Base-by-base conservation (phyloP, 2,888 invertebrate species). In the Thecophora atra region DNA sequence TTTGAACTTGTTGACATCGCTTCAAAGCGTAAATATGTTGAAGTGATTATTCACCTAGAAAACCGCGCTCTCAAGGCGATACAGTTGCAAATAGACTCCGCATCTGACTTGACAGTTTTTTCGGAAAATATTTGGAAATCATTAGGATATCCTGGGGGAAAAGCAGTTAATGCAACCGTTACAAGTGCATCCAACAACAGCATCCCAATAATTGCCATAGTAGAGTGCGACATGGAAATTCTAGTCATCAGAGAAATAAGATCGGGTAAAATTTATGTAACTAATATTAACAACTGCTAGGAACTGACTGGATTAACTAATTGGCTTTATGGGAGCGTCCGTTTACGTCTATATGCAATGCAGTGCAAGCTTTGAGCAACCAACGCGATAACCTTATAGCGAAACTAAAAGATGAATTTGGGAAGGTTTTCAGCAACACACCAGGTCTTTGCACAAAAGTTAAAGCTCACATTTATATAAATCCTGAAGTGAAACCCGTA, bases 371-470 rank as follows among this genome's bases (percentile, higher is more conserved):
- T 15, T 58, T 21, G 19, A 47, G 58, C 24, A 58, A 26, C 24
- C 13, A 28, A 58, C n/a, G 58, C 58, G 26, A 11, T 21, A 30
- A 30, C n/a, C 24, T 21, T 21, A 58, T 47, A 47, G 47, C 47
- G 47, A 24, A 65, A 44, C 7, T 65, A 1, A 47, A 65, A 65
- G 44, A 24, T 11, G 65, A 65, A 65, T 65, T 65, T 65, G 44
- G n/a, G 30, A 19, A 15, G 17, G 28, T 47, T 52, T 66, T 66
- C 37, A 30, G 54, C 17, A 42, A 67, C 19, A 37, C 21, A 24
- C 56, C 37, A 30, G 64, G 64, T 6, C 64, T 21, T 19, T 67
- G 67, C 30, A 56, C 19, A 8, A 67, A 67, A 67, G 6, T 11
- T 2, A 19, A 56, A 52, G 19, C 26, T 1, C 19, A 67, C 21